Percentiles rank a stretch among this genome's conserved stretches.
Conservation (phyloP, 2,888 invertebrate species). For the Sympetrum striolatum region DNA sequence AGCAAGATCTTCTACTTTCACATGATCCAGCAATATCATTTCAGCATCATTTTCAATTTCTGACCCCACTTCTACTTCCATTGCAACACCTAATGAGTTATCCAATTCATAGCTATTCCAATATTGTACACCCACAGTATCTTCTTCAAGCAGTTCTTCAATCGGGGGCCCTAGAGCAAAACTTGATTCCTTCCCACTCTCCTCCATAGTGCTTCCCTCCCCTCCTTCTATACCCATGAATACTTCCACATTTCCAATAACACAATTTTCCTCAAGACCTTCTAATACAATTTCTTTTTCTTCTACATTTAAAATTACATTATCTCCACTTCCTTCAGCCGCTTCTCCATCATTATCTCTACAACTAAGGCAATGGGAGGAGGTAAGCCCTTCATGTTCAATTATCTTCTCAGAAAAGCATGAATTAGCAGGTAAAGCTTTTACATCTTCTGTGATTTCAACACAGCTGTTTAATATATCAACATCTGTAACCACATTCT, state of each 20-base stretch:
- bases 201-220: not conserved
- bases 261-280: not conserved
- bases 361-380: not conserved
- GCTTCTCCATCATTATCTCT: not conserved
- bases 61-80: slow-evolving; percentile 18
- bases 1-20: not conserved
- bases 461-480: not conserved
- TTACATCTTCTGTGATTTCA: not conserved
- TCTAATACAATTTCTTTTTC: not conserved
- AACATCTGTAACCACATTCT: not conserved
- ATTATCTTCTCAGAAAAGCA: not conserved
- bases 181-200: not conserved
- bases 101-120: slow-evolving; percentile 19
- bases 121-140: not conserved
- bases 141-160: not conserved
- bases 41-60: not conserved
- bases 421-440: not conserved
- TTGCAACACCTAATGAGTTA: slow-evolving; percentile 4
- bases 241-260: not conserved
- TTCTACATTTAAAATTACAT: not conserved
- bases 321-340: not conserved
- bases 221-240: not conserved
- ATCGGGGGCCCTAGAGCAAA: not conserved
- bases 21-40: not conserved
- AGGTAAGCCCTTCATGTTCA: not conserved